Base-by-base conservation (phyloP, 2,888 invertebrate genomes). In the Onthophagus sagittarius region DNA sequence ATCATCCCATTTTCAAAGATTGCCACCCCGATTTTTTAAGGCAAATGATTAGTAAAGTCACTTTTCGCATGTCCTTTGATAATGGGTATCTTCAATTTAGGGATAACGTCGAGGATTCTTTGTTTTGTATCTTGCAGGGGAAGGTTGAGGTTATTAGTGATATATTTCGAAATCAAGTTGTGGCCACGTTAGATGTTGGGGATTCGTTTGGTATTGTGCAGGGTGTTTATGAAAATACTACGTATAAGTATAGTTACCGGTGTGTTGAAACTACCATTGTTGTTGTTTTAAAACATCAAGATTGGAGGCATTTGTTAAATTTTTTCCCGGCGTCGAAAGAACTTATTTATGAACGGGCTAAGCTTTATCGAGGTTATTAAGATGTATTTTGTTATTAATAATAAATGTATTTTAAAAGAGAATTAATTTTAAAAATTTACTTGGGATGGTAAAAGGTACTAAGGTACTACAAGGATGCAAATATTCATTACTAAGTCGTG, bases 321-420 rank as follows among this genome's bases (percentile, higher is more conserved):
- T 71, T 73, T 32, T 76, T 74, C 31, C 76, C 76, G 3, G 73
- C 76, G 5, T 76, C 76, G 6, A 74, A 76, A 39, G 14, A 69
- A 62, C 63, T 71, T n/a, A 70, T 76, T 15, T 71, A 73, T 64
- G 11, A 72, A 14, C 69, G 71, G 53, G 72, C 73, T 15, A 31
- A 39, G 15, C 15, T 62, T 7, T 75, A 75, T 32, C 7, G 33
- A 6, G 71, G 69, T 11, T 74, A 72, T 71, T 73, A 72, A 11
- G 11, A 23, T 23, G 23, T 23, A 23, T 23, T 1, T 23, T 23
- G 1, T 23, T 23, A 23, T 1, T 23, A 23, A 23, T 23, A 23
- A 23, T 23, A 23, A 23, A 23, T 23, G 23, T n/a, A n/a, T n/a
- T n/a, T n/a, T n/a, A n/a, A n/a, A n/a, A n/a, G n/a, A n/a, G n/a